Percentiles rank a stretch among this genome's conserved stretches.
Evolutionary conservation across 2,113 vertebrate genomes (phyloP).

Genomic region (Lophochroa leadbeateri): DNA sequence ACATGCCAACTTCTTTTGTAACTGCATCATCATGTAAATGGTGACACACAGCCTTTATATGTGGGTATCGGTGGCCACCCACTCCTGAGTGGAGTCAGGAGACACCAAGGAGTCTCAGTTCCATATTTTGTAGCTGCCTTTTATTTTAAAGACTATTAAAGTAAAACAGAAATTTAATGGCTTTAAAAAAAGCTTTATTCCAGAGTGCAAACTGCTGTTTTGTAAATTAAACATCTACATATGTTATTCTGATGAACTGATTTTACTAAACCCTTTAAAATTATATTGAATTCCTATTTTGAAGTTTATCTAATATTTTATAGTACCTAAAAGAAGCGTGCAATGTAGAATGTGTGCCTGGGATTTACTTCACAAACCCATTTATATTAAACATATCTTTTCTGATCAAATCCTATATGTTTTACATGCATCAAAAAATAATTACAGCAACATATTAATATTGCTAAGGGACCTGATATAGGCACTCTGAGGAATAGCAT

Average conservation of each 20-base stretch:
- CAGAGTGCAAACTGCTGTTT: neutral
- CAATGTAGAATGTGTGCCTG: neutral
- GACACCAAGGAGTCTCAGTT: neutral
- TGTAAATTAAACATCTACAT: constrained; percentile 41
- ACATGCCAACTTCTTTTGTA: neutral
- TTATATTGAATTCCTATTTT: constrained; percentile 19
- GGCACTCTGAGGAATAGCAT: constrained; percentile 72
- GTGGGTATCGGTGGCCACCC: neutral
- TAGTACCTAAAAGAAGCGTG: neutral
- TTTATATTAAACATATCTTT: constrained; percentile 51
- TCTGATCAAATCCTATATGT: constrained; percentile 52
- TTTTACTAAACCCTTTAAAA: constrained; percentile 33
- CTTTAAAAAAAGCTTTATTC: constrained; percentile 30
- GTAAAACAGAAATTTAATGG: too few relatives aligned
- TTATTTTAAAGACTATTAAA: too few relatives aligned
- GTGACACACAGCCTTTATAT: neutral
- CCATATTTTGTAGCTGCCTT: too few relatives aligned
- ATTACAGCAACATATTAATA: constrained; percentile 66
- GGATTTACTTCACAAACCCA: constrained; percentile 50
- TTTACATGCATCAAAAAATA: constrained; percentile 64
- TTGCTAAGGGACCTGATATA: constrained; percentile 22
- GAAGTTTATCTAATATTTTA: constrained; percentile 20
- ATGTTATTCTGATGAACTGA: constrained; percentile 21
- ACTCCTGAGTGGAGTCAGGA: neutral
- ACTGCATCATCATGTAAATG: neutral